phyloP scores from a whole-genome alignment of 2,888 invertebrate genomes.

The Diadegma fenestrale region DNA sequence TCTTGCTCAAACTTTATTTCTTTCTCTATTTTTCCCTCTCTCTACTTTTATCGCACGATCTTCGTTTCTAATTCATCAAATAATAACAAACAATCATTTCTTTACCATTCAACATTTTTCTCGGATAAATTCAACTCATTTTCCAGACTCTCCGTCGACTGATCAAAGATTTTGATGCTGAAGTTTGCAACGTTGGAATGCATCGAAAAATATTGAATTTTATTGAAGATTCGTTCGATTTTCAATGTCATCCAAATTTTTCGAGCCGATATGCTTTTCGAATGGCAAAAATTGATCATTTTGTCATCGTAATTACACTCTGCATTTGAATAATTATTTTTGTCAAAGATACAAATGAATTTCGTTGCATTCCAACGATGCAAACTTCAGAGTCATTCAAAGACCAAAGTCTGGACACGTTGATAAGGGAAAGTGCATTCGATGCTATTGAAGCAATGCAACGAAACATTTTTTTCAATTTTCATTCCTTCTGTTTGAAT shows the following conservation, averaged over 20 bases:
- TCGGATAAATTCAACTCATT: conserved; percentile 2
- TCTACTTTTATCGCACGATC: not conserved
- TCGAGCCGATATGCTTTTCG: too few relatives aligned
- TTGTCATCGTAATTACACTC: too few relatives aligned
- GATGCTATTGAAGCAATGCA: not conserved
- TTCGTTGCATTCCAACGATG: too few relatives aligned
- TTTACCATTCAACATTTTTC: not conserved
- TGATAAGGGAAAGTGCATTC: conserved; percentile 51
- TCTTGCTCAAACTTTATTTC: not conserved
- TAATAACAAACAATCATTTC: not conserved
- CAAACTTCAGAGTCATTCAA: too few relatives aligned
- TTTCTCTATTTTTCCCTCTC: not conserved
- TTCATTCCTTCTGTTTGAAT: not conserved
- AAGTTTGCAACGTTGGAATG: too few relatives aligned
- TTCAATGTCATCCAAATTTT: too few relatives aligned
- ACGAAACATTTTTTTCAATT: not conserved
- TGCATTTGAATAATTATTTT: too few relatives aligned
- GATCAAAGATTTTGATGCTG: too few relatives aligned
- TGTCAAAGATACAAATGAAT: too few relatives aligned
- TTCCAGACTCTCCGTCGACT: conserved; percentile 15
- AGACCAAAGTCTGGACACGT: conserved; percentile 55
- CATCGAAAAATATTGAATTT: too few relatives aligned
- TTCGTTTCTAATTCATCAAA: not conserved
- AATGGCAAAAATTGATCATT: too few relatives aligned
- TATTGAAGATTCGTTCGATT: too few relatives aligned